Conservation (phyloP, 2,113 vertebrate species). For the Nematolebias whitei region DNA sequence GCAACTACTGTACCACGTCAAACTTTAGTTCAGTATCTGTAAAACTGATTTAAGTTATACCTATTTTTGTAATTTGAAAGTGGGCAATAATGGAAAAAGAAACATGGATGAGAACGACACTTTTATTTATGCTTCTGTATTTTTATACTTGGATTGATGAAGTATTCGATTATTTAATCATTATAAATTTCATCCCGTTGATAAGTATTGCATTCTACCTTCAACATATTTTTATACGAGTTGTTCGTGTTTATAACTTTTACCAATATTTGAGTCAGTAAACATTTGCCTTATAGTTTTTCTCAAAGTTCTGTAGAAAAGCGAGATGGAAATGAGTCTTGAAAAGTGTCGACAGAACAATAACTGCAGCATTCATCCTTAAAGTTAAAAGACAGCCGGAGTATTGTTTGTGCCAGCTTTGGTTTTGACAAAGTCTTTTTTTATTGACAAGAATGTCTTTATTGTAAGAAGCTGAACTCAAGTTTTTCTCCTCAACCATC, state of each 20-base stretch:
- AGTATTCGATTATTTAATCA: no score
- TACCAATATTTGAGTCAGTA: not conserved
- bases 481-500: conserved; percentile 6
- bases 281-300: not conserved
- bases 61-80: no score
- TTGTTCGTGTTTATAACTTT: not conserved
- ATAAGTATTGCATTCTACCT: not conserved
- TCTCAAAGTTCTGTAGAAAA: conserved; percentile 1
- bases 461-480: conserved; percentile 12
- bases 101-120: no score
- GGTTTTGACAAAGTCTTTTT: not conserved
- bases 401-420: conserved; percentile 26
- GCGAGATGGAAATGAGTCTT: conserved; percentile 9
- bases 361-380: conserved; percentile 12
- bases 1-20: no score
- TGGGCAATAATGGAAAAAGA: no score
- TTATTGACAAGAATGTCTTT: conserved; percentile 32
- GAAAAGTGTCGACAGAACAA: conserved; percentile 15
- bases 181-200: no score
- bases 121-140: no score
- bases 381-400: not conserved
- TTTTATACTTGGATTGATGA: no score
- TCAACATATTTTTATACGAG: not conserved
- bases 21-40: no score
- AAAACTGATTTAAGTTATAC: no score